Evolutionary conservation across 2,888 invertebrate species (phyloP), one percentile per base, ranked within the genome.

Genomic region (Lacanobia wlatinum): DNA sequence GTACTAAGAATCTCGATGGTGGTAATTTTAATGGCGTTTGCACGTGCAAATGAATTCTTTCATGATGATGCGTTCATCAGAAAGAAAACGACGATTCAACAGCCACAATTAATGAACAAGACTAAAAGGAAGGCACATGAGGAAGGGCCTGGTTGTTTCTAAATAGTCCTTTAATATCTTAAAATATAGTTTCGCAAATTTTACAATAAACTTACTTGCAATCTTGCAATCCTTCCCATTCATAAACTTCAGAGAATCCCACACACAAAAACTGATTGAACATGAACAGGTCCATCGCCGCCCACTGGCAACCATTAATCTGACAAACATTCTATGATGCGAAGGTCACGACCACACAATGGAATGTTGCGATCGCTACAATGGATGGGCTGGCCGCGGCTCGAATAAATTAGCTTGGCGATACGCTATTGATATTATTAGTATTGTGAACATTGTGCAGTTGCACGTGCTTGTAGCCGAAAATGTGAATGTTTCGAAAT

Each of bases 271-370:
- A 75, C 70, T 63, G 66, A 85, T 71, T 65, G 78, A 59, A 76
- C 85, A 81, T 65, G 78, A 59, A 76, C 85, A 81, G 79, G 82
- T 86, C 75, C 65, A 78, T 81, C 76, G 76, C 83, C 86, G 87
- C 89, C 90, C 84, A 88, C 90, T 82, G 63, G 80, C 73, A 85
- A 80, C 80, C 62, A 80, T 81, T 82, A 86, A 81, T 87, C 85
- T 83, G 74, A 72, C 73, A 70, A 80, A 76, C 76, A 83, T 82
- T 84, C 84, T 85, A 85, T 89, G 86, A 87, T 83, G 83, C 84
- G 92, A 94, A 94, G 94, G 94, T 93, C 95, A 93, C 90, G 91
- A 89, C 84, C 89, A 76, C 75, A 90, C 91, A 91, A 92, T 91
- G 94, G 93, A 93, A 94, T 94, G 94, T 89, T 86, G 88, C 85